These are phyloP conservation scores for Pristis pectinata DNA, from an alignment of 2,797 vertebrate genomes.

Conservation along the genomic window DNA sequence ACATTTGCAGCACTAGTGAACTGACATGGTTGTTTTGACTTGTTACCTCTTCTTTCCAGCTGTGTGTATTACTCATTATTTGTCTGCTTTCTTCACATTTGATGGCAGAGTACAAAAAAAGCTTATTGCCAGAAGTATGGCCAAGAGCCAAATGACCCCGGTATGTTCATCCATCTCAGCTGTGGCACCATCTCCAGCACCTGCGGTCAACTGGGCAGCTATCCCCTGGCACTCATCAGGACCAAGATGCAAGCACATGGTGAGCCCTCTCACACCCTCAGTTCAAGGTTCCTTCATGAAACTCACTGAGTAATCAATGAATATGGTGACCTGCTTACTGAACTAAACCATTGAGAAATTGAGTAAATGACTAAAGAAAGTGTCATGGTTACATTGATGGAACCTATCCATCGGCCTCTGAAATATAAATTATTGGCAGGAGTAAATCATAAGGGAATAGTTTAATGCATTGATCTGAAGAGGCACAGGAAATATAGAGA, in stretches of 20 bases:
- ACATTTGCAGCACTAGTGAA: not conserved
- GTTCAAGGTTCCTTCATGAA: not conserved
- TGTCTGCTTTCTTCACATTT: not conserved
- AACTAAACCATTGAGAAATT: not conserved
- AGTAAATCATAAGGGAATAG: not conserved
- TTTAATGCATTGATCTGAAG: not conserved
- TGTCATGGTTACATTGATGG: not conserved
- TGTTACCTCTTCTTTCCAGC: not conserved
- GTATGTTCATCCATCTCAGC: conserved; percentile 53
- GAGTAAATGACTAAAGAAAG: not conserved
- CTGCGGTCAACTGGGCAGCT: conserved; percentile 61
- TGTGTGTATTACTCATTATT: not conserved
- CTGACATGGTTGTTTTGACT: not conserved
- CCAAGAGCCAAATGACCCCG: conserved; percentile 49
- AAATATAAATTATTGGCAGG: not conserved
- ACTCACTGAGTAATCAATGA: not conserved
- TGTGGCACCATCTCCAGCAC: conserved; percentile 59
- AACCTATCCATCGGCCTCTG: not conserved
- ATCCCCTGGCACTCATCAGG: conserved; percentile 56
- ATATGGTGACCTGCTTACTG: not conserved
- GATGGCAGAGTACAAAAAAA: conserved; percentile 55
- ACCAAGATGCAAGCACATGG: conserved; percentile 62
- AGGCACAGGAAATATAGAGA: not conserved
- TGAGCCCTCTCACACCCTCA: conserved; percentile 42
- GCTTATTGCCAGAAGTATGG: conserved; percentile 55